phyloP scores from a whole-genome alignment of 1,140 invertebrate genomes.

The Tetramorium parvispinum region DNA sequence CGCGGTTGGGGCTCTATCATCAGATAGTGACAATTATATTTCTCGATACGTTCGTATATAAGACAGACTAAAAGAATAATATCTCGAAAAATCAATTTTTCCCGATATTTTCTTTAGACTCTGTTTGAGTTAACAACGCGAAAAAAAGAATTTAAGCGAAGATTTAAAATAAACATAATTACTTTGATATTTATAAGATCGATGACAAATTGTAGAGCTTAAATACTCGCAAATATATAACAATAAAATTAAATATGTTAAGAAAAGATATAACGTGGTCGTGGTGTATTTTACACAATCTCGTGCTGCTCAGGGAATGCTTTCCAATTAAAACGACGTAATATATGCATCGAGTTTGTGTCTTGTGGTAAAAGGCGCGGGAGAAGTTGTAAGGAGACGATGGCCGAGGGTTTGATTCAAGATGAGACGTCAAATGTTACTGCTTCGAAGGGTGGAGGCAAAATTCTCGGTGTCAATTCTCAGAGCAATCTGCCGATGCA shows the following conservation, averaged over 20 bases:
- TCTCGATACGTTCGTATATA: background rate
- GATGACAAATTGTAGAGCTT: background rate
- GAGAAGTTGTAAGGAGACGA: constrained; percentile 64
- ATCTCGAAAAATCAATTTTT: background rate
- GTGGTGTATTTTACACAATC: background rate
- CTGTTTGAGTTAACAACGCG: background rate
- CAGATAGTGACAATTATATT: background rate
- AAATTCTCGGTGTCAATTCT: constrained; percentile 84
- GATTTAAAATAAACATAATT: background rate
- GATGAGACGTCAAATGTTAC: constrained; percentile 77
- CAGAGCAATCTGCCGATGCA: constrained; percentile 85
- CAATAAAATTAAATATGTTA: background rate
- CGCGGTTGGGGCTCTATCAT: background rate
- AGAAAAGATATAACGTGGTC: constrained; percentile 4
- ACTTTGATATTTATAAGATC: background rate
- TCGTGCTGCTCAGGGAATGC: constrained; percentile 39
- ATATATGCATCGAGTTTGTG: constrained; percentile 84
- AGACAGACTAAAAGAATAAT: background rate
- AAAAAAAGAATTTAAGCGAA: background rate
- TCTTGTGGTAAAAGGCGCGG: constrained; percentile 70
- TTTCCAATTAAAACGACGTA: constrained; percentile 83
- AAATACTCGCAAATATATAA: background rate
- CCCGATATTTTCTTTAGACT: background rate
- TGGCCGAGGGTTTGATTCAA: constrained; percentile 80
- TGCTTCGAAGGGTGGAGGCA: constrained; percentile 69